Evolutionary conservation across 2,888 invertebrate species (phyloP), one percentile per base, ranked within the genome.

Genomic region (Steinernema hermaphroditum): DNA sequence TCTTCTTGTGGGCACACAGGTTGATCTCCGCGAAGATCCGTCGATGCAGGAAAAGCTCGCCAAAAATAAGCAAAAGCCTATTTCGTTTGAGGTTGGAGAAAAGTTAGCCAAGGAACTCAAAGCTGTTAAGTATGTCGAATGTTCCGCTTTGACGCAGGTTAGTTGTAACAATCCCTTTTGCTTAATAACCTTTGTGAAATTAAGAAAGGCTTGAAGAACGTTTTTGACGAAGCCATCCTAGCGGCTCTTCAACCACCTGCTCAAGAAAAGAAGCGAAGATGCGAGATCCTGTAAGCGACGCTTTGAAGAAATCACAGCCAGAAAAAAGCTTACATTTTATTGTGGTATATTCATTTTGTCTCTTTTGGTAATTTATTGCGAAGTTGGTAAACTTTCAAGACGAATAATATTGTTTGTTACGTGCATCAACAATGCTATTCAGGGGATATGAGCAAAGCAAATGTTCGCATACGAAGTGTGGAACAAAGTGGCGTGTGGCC

Each of bases 41-140:
- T 93, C 92, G 86, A 96, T 96, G 76, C 93, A 96, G 84, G 96
- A 97, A 87, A 95, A 94, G 88, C 89, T 96, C 88, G 94, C 95
- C 68, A 96, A 96, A 89, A 96, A 96, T 87, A 95, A 96, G 90
- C 96, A 96, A 88, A 95, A 94, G 88, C 96, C 96, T 24, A 94
- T 96, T 74, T 37, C 70, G 37, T 34, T 49, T 22, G 96, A 96
- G 87, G 93, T 93, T 88, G 96, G 96, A 62, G 96, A 96, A 87
- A 96, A 95, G 88, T 90, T 96, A 85, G 96, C 96, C 43, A 94
- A 94, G 87, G 96, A 97, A 90, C 90, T 97, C 86, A 94, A 94
- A 89, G 96, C 96, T 78, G 96, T 97, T 70, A 97, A 97, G 91
- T 97, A 96, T 89, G 96, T 97, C 8, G 97, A 97, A 89, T 97